Evolutionary conservation across 2,113 vertebrate species (phyloP), one percentile per base, ranked within the genome.

Genomic region (Rhynchomys soricoides): DNA sequence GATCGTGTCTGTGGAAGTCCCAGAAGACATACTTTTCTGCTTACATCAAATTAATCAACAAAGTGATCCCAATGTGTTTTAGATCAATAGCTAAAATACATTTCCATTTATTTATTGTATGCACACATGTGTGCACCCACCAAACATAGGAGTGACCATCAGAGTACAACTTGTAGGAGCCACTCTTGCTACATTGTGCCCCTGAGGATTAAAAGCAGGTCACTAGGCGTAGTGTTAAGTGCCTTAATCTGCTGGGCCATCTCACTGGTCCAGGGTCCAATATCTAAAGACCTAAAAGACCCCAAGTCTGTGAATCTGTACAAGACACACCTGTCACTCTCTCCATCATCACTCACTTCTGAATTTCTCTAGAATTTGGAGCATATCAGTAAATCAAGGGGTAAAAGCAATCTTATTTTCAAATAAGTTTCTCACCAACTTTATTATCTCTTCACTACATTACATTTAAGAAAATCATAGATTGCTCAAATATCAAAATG

Each of bases 331-430:
- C 3, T 55, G 26, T 29, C 94, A 31, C 10, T 31, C 57, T 73
- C 40, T 89, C 59, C 43, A 34, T 1, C 24, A 50, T 50, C 62
- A 75, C 24, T 6, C 45, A 26, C 50, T 52, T 90, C 59, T 90
- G 17, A 85, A 90, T 89, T 29, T 12, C 26, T 95, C 75, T 78
- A 24, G 43, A 93, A 75, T 52, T 70, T 17, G 43, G 45, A 24
- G 37, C 10, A 66, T 1, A 81, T 26, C 29, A 73, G 68, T 78
- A 57, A 92, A 95, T 75, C 13, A 77, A 74, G 22, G 1, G 7
- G 90, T 50, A 48, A 86, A 55, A 86, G 10, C n/a, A 57, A 73
- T 68, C 64, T 90, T 86, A 94, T 57, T 94, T 94, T 71, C 89
- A 81, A 90, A 81, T 31, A 91, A 93, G 83, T 1, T 87, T 57